These are phyloP conservation scores for Blastobasis adustella DNA, from an alignment of 2,888 invertebrate species.

Conservation along the genomic window DNA sequence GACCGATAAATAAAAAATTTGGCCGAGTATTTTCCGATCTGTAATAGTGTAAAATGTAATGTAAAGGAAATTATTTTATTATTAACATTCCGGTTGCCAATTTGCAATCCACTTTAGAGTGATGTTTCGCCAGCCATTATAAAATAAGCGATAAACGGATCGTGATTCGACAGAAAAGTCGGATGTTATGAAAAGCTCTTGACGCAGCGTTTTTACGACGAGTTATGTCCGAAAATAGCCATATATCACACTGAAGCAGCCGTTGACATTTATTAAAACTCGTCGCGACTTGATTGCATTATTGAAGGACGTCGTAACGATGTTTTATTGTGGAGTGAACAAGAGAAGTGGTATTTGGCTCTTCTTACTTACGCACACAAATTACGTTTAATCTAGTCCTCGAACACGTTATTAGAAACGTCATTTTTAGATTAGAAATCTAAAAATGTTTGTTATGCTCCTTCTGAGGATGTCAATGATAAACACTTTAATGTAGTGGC, in stretches of 20 bases:
- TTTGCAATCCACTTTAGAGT: neutral
- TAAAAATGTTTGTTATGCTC: neutral
- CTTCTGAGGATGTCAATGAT: too few species aligned
- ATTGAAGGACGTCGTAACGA: slow-evolving; percentile 17
- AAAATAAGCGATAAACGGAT: slow-evolving; percentile 27
- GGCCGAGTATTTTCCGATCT: neutral
- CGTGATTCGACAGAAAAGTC: slow-evolving; percentile 41
- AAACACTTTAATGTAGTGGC: too few species aligned
- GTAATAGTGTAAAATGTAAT: too few species aligned
- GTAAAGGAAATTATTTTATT: neutral
- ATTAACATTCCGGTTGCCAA: neutral
- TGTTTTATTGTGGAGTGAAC: neutral
- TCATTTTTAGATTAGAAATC: neutral
- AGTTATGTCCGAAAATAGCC: slow-evolving; percentile 40
- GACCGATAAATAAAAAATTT: neutral
- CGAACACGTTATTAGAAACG: neutral
- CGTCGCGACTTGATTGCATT: slow-evolving; percentile 36
- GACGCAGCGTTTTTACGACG: slow-evolving; percentile 46
- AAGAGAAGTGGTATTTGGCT: neutral
- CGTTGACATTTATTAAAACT: slow-evolving; percentile 57
- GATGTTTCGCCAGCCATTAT: slow-evolving; percentile 17
- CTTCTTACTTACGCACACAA: neutral
- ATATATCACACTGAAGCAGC: slow-evolving; percentile 46
- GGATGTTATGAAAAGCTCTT: slow-evolving; percentile 42
- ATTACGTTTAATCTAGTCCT: neutral